Conservation (phyloP, 2,888 invertebrate genomes). For the Catocala nupta region DNA sequence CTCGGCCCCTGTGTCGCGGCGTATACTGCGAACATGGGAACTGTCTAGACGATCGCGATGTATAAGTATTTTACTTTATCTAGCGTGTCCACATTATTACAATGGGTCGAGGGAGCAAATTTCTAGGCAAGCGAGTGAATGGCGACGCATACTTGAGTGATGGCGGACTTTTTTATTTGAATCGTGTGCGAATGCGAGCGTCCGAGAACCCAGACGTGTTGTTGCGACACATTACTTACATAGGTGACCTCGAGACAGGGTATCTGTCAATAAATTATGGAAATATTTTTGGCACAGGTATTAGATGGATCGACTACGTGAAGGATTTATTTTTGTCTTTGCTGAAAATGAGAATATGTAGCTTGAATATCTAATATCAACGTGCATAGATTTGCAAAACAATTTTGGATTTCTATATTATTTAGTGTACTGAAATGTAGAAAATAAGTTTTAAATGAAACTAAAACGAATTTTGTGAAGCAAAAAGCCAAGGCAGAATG, state of each 20-base stretch:
- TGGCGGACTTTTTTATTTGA: conserved; percentile 87
- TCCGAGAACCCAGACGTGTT: conserved; percentile 60
- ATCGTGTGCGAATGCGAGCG: conserved; percentile 85
- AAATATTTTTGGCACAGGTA: conserved; percentile 45
- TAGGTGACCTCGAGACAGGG: conserved; percentile 51
- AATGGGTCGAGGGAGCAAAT: conserved; percentile 70
- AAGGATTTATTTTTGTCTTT: conserved; percentile 31
- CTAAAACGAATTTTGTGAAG: conserved; percentile 9
- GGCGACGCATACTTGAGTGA: conserved; percentile 87
- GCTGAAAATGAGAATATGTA: conserved; percentile 10
- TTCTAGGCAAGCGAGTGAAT: conserved; percentile 83
- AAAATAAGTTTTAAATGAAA: conserved; percentile 3
- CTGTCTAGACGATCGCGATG: conserved; percentile 36
- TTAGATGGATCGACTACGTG: conserved; percentile 31
- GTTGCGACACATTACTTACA: conserved; percentile 65
- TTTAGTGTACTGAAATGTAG: not conserved
- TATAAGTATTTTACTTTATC: conserved; percentile 36
- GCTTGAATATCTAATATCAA: conserved; percentile 10
- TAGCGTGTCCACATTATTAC: conserved; percentile 66
- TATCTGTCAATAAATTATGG: conserved; percentile 51
- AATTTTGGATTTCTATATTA: no score
- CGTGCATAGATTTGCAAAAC: no score
- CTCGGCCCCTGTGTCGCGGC: conserved; percentile 28
- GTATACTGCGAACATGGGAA: conserved; percentile 26
- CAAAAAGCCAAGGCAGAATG: conserved; percentile 13